Evolutionary conservation across 2,113 vertebrate genomes (phyloP).

Genomic region (Amphiprion ocellaris): DNA sequence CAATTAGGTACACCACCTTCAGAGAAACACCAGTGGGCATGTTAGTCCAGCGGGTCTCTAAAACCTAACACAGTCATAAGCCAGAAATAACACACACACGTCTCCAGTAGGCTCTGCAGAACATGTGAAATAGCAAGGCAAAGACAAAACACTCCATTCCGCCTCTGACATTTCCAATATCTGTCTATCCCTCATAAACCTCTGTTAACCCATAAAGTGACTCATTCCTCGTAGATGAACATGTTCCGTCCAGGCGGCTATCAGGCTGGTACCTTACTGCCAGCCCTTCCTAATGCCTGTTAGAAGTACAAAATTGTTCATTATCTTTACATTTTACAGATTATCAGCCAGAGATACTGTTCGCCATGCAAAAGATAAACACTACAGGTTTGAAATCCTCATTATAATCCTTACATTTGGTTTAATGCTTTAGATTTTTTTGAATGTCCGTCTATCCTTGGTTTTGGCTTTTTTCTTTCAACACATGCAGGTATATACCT

Average conservation of each 20-base stretch:
- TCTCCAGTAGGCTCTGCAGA: constrained; percentile 73
- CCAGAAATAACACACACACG: constrained; percentile 77
- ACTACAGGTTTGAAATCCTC: constrained; percentile 9
- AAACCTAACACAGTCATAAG: constrained; percentile 81
- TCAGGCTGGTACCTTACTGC: constrained; percentile 24
- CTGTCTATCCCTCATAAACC: constrained; percentile 80
- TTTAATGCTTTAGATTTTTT: constrained; percentile 6
- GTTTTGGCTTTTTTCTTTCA: constrained; percentile 26
- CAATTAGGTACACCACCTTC: constrained; percentile 80
- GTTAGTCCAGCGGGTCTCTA: constrained; percentile 77
- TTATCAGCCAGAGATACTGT: neutral
- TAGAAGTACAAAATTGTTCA: constrained; percentile 52
- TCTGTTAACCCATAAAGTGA: constrained; percentile 72
- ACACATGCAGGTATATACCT: constrained; percentile 1
- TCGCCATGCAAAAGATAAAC: constrained; percentile 1
- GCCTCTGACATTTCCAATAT: constrained; percentile 83
- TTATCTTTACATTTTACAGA: constrained; percentile 42
- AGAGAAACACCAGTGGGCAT: constrained; percentile 80
- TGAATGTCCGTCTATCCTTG: neutral
- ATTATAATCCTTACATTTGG: neutral
- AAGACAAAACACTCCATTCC: constrained; percentile 81
- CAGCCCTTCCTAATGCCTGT: constrained; percentile 38
- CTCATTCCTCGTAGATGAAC: constrained; percentile 75
- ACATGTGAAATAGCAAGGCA: constrained; percentile 77
- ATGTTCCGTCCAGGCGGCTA: constrained; percentile 57